Evolutionary conservation across 2,113 vertebrate genomes (phyloP).

Genomic region (Piaya cayana): DNA sequence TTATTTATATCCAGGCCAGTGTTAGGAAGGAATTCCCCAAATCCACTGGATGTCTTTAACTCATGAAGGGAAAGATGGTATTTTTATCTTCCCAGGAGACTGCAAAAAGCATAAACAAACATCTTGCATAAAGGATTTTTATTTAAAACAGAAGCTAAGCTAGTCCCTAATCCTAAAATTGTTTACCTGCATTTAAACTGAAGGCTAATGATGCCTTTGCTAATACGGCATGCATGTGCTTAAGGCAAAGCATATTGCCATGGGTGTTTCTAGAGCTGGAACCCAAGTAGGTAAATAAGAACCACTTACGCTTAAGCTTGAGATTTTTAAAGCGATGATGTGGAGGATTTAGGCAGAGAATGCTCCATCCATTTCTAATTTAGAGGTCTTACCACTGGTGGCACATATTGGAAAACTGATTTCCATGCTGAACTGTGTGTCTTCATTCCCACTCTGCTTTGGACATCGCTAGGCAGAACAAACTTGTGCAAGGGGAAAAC

Average conservation of each 20-base stretch:
- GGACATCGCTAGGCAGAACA: not conserved
- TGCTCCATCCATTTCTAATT: not conserved
- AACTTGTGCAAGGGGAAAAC: not conserved
- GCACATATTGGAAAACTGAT: not conserved
- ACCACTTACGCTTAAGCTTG: not conserved
- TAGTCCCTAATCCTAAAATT: not conserved
- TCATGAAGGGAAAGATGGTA: not conserved
- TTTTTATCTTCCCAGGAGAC: not conserved
- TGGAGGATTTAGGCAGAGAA: not conserved
- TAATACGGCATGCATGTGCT: not conserved
- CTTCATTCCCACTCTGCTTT: not conserved
- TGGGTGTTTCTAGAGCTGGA: not conserved
- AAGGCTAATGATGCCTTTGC: not conserved
- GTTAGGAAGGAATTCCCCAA: constrained; percentile 43
- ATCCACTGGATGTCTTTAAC: not conserved
- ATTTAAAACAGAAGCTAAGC: not conserved
- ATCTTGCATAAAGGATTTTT: not conserved
- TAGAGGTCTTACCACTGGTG: not conserved
- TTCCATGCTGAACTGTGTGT: rapidly evolving
- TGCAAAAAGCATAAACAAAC: not conserved
- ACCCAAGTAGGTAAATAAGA: not conserved
- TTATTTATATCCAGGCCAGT: constrained; percentile 30
- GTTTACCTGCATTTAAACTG: not conserved
- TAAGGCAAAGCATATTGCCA: not conserved
- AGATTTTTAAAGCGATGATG: not conserved